A percentile compares a stretch with the other conserved stretches of the same genome.
These are phyloP conservation scores for Apamea anceps DNA, from an alignment of 2,888 invertebrate species.

Conservation along the genomic window DNA sequence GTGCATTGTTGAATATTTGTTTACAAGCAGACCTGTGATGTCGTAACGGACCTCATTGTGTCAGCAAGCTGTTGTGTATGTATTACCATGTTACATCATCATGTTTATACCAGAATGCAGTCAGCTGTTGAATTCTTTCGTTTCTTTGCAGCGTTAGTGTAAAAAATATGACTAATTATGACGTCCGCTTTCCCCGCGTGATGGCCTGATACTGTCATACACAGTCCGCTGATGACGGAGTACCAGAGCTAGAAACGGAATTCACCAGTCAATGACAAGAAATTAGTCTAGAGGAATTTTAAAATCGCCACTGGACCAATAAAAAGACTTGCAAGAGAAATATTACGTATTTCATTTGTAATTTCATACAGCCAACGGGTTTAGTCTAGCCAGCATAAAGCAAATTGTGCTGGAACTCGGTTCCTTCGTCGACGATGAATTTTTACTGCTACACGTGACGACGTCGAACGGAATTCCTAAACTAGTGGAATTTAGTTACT, in stretches of 20 bases:
- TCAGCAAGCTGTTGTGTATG: conserved; percentile 56
- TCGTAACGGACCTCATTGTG: conserved; percentile 66
- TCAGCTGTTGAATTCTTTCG: conserved; percentile 62
- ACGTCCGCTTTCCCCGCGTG: conserved; percentile 47
- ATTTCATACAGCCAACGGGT: conserved; percentile 51
- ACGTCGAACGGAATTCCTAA: conserved; percentile 57
- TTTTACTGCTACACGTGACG: conserved; percentile 59
- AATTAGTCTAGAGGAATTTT: conserved; percentile 35
- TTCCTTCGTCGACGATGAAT: conserved; percentile 59
- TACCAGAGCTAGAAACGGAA: conserved; percentile 48
- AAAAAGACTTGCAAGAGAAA: conserved; percentile 35
- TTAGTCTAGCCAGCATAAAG: conserved; percentile 60
- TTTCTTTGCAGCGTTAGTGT: conserved; percentile 35
- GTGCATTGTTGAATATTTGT: conserved; percentile 63
- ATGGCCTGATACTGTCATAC: conserved; percentile 53
- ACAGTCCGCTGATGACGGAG: conserved; percentile 51
- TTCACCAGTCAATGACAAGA: conserved; percentile 25
- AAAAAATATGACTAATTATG: conserved; percentile 61
- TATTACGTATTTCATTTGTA: conserved; percentile 57
- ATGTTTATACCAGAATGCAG: conserved; percentile 56
- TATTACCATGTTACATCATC: conserved; percentile 57
- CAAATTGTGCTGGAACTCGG: conserved; percentile 57
- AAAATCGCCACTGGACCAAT: conserved; percentile 20
- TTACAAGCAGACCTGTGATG: conserved; percentile 55
- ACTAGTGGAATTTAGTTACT: conserved; percentile 49